Percentiles rank a stretch among this genome's conserved stretches.
Evolutionary conservation across 1,140 invertebrate genomes (phyloP).

Genomic region (Drosophila ironensis): DNA sequence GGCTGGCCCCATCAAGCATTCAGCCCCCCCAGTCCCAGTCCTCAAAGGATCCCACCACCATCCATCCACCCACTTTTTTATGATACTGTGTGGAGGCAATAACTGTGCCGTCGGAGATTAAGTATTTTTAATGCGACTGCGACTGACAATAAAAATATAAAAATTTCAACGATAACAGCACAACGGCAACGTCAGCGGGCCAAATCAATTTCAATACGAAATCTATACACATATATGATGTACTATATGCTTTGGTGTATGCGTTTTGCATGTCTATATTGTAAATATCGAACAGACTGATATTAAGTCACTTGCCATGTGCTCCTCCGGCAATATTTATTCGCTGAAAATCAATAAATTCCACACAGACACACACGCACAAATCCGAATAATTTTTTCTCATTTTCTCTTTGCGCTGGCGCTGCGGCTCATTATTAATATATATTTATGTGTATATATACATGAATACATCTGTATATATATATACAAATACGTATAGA

Average conservation of each 20-base stretch:
- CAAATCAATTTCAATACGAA: conserved; percentile 74
- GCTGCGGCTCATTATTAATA: conserved; percentile 50
- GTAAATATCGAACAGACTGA: conserved; percentile 44
- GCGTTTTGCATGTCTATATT: conserved; percentile 33
- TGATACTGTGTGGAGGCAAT: conserved; percentile 41
- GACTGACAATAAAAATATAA: conserved; percentile 73
- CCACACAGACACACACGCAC: conserved; percentile 41
- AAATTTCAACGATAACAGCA: conserved; percentile 74
- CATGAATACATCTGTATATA: conserved; percentile 50
- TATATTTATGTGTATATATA: conserved; percentile 14
- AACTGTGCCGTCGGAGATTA: conserved; percentile 68
- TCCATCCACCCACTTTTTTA: conserved; percentile 8
- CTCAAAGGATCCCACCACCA: neutral
- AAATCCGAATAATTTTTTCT: conserved; percentile 28
- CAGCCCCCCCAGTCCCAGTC: neutral
- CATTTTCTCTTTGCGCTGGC: conserved; percentile 59
- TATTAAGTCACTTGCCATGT: conserved; percentile 55
- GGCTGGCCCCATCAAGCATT: conserved; percentile 11
- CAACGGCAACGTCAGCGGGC: conserved; percentile 50
- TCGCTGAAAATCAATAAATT: conserved; percentile 65
- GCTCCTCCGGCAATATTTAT: conserved; percentile 54
- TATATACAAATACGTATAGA: too few relatives aligned
- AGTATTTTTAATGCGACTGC: conserved; percentile 79
- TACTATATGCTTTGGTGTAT: neutral
- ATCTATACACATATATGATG: conserved; percentile 25